Conservation (phyloP, 2,113 vertebrate species). For the Strix aluco region DNA sequence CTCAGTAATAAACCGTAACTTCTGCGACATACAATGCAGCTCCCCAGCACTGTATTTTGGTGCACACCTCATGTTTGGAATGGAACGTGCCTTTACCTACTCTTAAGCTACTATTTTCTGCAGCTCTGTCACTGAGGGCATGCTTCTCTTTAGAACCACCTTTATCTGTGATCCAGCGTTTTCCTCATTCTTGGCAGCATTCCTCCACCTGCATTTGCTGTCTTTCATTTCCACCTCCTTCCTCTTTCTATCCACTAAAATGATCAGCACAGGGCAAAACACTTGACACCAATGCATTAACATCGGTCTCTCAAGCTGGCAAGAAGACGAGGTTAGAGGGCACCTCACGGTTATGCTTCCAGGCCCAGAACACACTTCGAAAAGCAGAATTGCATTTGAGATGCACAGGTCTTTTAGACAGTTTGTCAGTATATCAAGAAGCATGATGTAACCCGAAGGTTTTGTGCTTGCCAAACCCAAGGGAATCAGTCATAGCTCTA, state of each 20-base stretch:
- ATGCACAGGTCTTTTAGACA: neutral
- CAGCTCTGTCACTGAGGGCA: neutral
- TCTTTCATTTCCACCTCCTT: neutral
- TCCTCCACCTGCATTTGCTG: neutral
- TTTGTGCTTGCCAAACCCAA: neutral
- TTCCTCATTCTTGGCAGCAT: neutral
- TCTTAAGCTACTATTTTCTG: neutral
- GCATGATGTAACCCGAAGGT: neutral
- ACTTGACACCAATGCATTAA: neutral
- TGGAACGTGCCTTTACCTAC: neutral
- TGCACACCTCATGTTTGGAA: neutral
- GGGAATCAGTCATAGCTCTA: neutral
- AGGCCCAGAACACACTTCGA: neutral
- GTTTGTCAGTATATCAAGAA: neutral
- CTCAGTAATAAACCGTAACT: neutral
- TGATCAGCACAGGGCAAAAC: neutral
- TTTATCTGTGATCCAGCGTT: neutral
- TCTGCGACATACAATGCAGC: neutral
- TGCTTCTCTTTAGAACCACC: neutral
- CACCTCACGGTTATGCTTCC: neutral
- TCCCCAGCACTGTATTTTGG: neutral
- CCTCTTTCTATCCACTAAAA: neutral
- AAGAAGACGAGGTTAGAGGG: neutral
- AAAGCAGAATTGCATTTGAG: neutral
- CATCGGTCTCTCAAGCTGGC: neutral